Percentiles rank a stretch among this genome's conserved stretches.
Conservation (phyloP, 2,797 vertebrate species). For the Tarsius wallacei region DNA sequence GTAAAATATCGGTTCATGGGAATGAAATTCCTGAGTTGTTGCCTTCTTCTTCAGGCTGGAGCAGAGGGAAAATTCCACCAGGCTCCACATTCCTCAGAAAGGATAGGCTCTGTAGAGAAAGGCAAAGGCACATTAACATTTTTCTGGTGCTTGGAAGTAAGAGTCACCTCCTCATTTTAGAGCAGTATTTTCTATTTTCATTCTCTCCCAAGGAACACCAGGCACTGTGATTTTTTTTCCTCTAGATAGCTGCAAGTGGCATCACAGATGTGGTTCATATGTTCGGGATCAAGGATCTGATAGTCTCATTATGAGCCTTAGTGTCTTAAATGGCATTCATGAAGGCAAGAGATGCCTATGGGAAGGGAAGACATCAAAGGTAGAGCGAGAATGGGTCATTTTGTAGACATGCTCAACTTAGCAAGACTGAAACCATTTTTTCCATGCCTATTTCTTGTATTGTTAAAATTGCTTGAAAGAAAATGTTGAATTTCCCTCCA, state of each 20-base stretch:
- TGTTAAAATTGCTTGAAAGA: conserved; percentile 83
- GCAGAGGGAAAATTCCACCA: conserved; percentile 39
- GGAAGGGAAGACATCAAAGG: conserved; percentile 78
- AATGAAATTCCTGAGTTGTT: background rate
- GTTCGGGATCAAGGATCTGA: conserved; percentile 13
- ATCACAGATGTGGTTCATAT: background rate
- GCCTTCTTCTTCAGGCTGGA: background rate
- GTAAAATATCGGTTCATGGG: no score
- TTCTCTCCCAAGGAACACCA: background rate
- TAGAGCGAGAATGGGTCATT: conserved; percentile 77
- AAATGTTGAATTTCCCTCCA: conserved; percentile 82
- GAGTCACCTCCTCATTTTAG: conserved; percentile 54
- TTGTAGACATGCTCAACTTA: conserved; percentile 85
- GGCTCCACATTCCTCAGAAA: conserved; percentile 53
- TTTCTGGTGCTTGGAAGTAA: background rate
- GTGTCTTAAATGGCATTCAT: conserved; percentile 26
- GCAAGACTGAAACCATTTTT: conserved; percentile 71
- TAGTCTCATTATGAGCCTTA: conserved; percentile 4
- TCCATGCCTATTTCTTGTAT: conserved; percentile 80
- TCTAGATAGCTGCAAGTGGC: background rate
- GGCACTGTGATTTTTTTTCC: background rate
- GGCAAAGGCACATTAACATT: background rate
- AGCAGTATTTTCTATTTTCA: background rate
- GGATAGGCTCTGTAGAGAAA: background rate
- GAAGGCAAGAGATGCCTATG: conserved; percentile 24